Conservation (phyloP, 2,797 vertebrate species). For the Halcyon chelicuti region DNA sequence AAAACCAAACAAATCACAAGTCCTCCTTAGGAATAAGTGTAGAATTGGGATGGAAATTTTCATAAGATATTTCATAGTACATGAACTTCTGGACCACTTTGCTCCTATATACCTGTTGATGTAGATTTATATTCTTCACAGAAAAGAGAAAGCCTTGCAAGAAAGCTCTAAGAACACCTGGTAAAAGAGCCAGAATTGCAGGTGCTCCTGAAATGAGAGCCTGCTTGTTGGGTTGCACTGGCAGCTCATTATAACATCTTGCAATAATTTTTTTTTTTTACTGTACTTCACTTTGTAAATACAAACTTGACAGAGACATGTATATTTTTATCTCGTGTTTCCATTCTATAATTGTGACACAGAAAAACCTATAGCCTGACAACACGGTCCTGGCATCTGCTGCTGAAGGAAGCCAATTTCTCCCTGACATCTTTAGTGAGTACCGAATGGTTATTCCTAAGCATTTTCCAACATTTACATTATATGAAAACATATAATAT, state of each 20-base stretch:
- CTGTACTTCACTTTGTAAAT: neutral
- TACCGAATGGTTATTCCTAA: neutral
- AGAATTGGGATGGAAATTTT: neutral
- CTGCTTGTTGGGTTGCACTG: neutral
- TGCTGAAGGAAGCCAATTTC: neutral
- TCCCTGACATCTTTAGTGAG: neutral
- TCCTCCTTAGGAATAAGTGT: neutral
- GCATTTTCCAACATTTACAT: neutral
- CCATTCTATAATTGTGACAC: neutral
- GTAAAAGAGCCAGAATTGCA: neutral
- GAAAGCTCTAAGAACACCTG: neutral
- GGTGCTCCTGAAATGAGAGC: neutral
- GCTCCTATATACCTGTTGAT: neutral
- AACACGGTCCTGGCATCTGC: neutral
- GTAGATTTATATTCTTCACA: neutral
- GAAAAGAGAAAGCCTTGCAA: neutral
- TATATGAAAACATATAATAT: neutral
- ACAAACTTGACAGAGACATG: neutral
- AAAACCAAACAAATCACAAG: neutral
- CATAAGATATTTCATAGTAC: neutral
- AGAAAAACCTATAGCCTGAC: neutral
- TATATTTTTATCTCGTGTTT: conserved; percentile 27
- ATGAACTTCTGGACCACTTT: neutral
- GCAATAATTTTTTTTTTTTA: neutral
- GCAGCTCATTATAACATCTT: neutral